Evolutionary conservation across 2,888 invertebrate species (phyloP).

Genomic region (Matsumyia berberina): DNA sequence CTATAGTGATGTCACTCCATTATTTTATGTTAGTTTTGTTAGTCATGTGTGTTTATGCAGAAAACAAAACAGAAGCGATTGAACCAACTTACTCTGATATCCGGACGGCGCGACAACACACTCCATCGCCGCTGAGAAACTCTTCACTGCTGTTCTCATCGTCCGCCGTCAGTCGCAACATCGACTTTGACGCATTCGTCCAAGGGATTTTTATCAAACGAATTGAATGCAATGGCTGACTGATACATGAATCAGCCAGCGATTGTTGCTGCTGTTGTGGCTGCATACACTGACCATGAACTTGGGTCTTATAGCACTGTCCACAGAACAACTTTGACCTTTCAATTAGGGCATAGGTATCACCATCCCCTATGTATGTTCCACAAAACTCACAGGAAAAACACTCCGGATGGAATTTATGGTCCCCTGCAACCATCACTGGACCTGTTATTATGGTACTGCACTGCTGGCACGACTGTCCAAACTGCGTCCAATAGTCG

Average conservation of each 20-base stretch:
- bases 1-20: constrained; percentile 39
- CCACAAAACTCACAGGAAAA: constrained; percentile 94
- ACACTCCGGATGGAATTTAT: constrained; percentile 98
- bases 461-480: constrained; percentile 95
- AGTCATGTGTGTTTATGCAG: constrained; percentile 58
- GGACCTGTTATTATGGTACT: constrained; percentile 89
- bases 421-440: constrained; percentile 97
- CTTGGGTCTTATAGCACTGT: constrained; percentile 90
- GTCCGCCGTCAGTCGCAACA: constrained; percentile 86
- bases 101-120: constrained; percentile 87
- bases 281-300: constrained; percentile 80
- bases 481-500: constrained; percentile 95
- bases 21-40: constrained; percentile 49
- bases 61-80: constrained; percentile 43
- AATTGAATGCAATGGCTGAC: constrained; percentile 90
- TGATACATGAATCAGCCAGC: constrained; percentile 58
- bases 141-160: constrained; percentile 80
- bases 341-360: constrained; percentile 96
- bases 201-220: constrained; percentile 93
- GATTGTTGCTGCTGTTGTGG: constrained; percentile 60
- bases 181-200: constrained; percentile 85
- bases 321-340: constrained; percentile 94
- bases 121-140: constrained; percentile 80
- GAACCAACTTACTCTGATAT: constrained; percentile 87
- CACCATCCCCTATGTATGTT: constrained; percentile 95